Evolutionary conservation across 2,888 invertebrate genomes (phyloP), one percentile per base, ranked within the genome.

Genomic region (Microctonus aethiopoides): DNA sequence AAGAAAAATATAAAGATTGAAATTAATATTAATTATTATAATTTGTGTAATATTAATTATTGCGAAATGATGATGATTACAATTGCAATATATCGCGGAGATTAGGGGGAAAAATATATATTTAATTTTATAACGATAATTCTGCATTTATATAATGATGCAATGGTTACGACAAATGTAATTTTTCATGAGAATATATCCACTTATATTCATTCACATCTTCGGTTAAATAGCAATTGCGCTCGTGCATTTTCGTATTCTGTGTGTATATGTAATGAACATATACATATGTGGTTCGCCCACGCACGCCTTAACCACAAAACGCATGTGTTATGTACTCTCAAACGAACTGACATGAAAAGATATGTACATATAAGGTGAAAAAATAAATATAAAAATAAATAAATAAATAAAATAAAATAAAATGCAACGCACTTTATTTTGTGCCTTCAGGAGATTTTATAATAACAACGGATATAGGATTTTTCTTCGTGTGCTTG

Each of bases 111-210:
- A n/a, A n/a, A n/a, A n/a, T n/a, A n/a, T n/a, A n/a, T n/a, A n/a
- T n/a, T n/a, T n/a, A n/a, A n/a, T n/a, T 7, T 29, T 56, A 52
- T 39, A 39, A 56, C 13, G n/a, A n/a, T n/a, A n/a, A n/a, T n/a
- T n/a, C 29, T 29, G 29, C 3, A 3, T 57, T n/a, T 20, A 29
- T 56, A 56, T 56, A 16, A 34, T 57, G 32, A 57, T 57, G 57
- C 34, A 34, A 57, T 34, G 57, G 34, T 34, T n/a, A n/a, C n/a
- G n/a, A n/a, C n/a, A n/a, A 56, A 16, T 24, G 56, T 57, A 57
- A 57, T 57, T 57, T 13, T 34, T 57, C 57, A 57, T 34, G 29
- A 34, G 13, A 57, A 57, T 46, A 57, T 46, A 46, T n/a, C 46
- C 57, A 57, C 16, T 34, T 26, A 57, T 57, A 13, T 32, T n/a